Conservation (phyloP, 2,113 vertebrate genomes). For the Origma solitaria region DNA sequence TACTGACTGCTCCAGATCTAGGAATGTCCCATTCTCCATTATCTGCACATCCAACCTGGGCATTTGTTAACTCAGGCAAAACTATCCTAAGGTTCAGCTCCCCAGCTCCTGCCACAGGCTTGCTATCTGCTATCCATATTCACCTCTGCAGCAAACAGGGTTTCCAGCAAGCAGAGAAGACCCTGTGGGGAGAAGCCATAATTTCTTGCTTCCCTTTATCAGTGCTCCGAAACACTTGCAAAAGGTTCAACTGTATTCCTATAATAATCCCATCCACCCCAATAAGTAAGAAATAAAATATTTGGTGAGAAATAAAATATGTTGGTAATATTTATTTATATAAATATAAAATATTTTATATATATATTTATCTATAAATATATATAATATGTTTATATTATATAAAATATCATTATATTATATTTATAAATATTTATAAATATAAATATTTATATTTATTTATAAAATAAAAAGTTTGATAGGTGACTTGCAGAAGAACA, state of each 20-base stretch:
- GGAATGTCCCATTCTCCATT: not conserved
- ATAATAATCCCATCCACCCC: not conserved
- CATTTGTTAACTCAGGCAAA: not conserved
- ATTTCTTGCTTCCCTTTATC: not conserved
- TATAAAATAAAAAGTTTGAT: no score
- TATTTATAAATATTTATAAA: no score
- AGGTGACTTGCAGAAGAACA: not conserved
- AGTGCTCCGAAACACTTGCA: not conserved
- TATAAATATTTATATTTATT: no score
- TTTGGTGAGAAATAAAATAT: no score
- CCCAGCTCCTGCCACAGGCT: not conserved
- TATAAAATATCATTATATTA: no score
- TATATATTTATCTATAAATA: no score
- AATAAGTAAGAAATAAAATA: not conserved
- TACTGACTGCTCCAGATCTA: not conserved
- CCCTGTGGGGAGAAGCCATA: fast-evolving
- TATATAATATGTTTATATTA: no score
- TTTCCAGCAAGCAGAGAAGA: not conserved
- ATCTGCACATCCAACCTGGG: not conserved
- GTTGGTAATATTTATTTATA: no score
- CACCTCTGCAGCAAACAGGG: not conserved
- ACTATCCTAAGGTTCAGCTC: not conserved
- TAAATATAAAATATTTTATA: no score
- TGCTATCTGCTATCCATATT: not conserved
- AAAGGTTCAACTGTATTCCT: fast-evolving